Conservation (phyloP, 2,888 invertebrate genomes). For the Cantharis nigra region DNA sequence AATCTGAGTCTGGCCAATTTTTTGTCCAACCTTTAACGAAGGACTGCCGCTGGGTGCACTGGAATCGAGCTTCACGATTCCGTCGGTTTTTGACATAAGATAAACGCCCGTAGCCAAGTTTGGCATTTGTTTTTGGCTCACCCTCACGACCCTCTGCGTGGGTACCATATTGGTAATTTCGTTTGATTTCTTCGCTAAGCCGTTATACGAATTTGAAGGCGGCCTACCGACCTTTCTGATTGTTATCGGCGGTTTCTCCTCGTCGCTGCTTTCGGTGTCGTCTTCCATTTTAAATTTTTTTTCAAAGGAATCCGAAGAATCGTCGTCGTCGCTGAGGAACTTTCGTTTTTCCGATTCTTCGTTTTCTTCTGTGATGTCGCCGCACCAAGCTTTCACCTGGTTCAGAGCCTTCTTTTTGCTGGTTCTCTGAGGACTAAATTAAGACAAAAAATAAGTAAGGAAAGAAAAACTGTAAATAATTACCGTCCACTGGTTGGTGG, state of each 20-base stretch:
- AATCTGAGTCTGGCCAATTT: slow-evolving; percentile 58
- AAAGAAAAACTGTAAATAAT: too few relatives aligned
- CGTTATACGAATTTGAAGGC: slow-evolving; percentile 34
- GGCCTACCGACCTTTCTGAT: slow-evolving; percentile 32
- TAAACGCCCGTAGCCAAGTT: slow-evolving; percentile 68
- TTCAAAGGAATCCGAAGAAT: slow-evolving; percentile 47
- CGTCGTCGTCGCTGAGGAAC: slow-evolving; percentile 44
- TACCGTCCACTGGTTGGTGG: slow-evolving; percentile 36
- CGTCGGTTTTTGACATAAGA: slow-evolving; percentile 77
- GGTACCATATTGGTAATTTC: slow-evolving; percentile 55
- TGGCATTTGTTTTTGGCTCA: slow-evolving; percentile 75
- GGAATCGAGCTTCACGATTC: slow-evolving; percentile 73
- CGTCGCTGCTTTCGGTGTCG: slow-evolving; percentile 43
- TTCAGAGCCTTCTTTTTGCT: slow-evolving; percentile 82
- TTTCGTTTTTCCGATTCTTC: slow-evolving; percentile 39
- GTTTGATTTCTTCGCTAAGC: slow-evolving; percentile 44
- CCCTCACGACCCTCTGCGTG: slow-evolving; percentile 73
- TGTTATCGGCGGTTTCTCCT: slow-evolving; percentile 33
- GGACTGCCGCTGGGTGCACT: slow-evolving; percentile 53
- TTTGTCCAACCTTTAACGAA: slow-evolving; percentile 57
- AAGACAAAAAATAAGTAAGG: background rate
- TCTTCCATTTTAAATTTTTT: slow-evolving; percentile 52
- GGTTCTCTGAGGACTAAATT: slow-evolving; percentile 71
- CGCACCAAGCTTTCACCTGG: slow-evolving; percentile 85
- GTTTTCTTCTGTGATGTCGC: slow-evolving; percentile 64